phyloP scores from a whole-genome alignment of 2,797 vertebrate species.

The Lates japonicus region DNA sequence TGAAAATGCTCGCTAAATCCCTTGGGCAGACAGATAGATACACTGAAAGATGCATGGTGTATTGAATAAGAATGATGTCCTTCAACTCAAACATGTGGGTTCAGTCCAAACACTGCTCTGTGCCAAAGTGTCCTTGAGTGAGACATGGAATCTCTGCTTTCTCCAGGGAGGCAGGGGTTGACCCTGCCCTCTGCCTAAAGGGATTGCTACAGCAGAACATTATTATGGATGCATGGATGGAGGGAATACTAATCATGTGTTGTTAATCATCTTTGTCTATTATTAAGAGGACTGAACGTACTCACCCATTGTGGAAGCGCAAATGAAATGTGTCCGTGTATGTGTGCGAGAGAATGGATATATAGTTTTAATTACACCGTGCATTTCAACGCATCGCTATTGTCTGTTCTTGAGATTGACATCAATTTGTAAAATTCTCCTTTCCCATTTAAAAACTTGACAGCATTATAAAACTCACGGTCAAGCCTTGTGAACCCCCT shows the following conservation, averaged over 20 bases:
- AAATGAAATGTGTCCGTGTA: no score
- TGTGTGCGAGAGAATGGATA: no score
- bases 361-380: no score
- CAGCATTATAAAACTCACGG: not conserved
- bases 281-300: no score
- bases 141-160: not conserved
- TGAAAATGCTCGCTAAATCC: not conserved
- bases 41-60: not conserved
- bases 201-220: not conserved
- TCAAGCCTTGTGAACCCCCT: not conserved
- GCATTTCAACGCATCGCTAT: not conserved
- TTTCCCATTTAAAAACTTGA: not conserved
- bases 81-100: slow-evolving; percentile 1
- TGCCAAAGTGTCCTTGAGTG: slow-evolving; percentile 16
- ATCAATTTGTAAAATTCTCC: not conserved
- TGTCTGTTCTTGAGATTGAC: not conserved
- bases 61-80: not conserved
- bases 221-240: no score
- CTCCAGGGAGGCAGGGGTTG: not conserved
- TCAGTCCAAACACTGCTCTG: not conserved
- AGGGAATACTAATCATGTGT: no score
- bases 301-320: no score
- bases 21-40: not conserved
- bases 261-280: no score
- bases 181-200: slow-evolving; percentile 11